Conservation (phyloP, 2,797 vertebrate species). For the Rhodeus uyekii region DNA sequence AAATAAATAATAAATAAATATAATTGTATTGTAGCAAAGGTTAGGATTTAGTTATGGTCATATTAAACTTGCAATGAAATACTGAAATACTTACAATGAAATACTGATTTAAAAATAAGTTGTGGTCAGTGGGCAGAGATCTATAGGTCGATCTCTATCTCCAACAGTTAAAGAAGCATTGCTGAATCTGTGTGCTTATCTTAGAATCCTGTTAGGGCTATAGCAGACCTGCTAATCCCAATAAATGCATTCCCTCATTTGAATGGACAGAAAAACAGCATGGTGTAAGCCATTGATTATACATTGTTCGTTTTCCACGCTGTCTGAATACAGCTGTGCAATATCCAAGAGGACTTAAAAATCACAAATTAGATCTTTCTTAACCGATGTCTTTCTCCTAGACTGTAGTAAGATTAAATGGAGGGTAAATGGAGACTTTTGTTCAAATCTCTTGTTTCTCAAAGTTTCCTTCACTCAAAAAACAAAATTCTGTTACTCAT, state of each 20-base stretch:
- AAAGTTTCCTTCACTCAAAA: not conserved
- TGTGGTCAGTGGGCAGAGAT: conserved; percentile 18
- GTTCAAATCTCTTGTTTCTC: not conserved
- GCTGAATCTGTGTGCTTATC: conserved; percentile 41
- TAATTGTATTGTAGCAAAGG: too few relatives aligned
- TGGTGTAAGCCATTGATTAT: conserved; percentile 27
- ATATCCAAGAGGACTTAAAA: conserved; percentile 2
- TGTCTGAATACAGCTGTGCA: conserved; percentile 13
- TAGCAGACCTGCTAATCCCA: conserved; percentile 28
- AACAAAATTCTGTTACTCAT: not conserved
- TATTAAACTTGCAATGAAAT: too few relatives aligned
- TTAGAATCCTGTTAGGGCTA: conserved; percentile 24
- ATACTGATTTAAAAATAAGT: conserved; percentile 27
- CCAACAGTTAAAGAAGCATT: not conserved
- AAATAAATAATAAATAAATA: too few relatives aligned
- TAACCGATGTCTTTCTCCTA: not conserved
- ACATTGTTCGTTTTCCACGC: conserved; percentile 22
- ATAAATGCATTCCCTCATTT: conserved; percentile 46
- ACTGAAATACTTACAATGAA: conserved; percentile 31
- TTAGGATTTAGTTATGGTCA: not conserved
- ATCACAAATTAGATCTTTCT: conserved; percentile 20
- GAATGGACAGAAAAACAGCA: conserved; percentile 28
- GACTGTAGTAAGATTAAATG: conserved; percentile 17
- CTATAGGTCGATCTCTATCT: conserved; percentile 21
- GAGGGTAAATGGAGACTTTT: not conserved